Percentiles rank a stretch among this genome's conserved stretches.
phyloP scores from a whole-genome alignment of 2,888 invertebrate genomes.

The Eristalis arbustorum region DNA sequence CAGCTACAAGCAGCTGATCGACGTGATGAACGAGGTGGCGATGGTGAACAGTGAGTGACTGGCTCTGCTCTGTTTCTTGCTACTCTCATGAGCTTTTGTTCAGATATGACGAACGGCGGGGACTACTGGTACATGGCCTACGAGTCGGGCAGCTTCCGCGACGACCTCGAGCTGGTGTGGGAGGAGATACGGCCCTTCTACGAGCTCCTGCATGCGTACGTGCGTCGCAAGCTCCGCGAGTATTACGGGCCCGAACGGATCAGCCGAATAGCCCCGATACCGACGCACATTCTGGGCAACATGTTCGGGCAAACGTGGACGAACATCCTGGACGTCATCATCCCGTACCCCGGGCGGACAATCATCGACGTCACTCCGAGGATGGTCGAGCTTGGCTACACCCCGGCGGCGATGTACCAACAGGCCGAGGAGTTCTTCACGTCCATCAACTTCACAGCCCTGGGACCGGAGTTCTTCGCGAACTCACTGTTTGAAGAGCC shows the following conservation, averaged over 20 bases:
- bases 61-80: not conserved
- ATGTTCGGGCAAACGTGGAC: slow-evolving; percentile 95
- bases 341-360: slow-evolving; percentile 92
- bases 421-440: slow-evolving; percentile 95
- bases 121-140: slow-evolving; percentile 95
- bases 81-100: slow-evolving; percentile 19
- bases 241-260: slow-evolving; percentile 92
- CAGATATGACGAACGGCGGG: slow-evolving; percentile 93
- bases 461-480: slow-evolving; percentile 94
- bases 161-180: slow-evolving; percentile 91
- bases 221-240: slow-evolving; percentile 90
- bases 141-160: slow-evolving; percentile 87
- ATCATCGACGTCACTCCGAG: slow-evolving; percentile 91
- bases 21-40: slow-evolving; percentile 90
- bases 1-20: slow-evolving; percentile 89
- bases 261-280: slow-evolving; percentile 89
- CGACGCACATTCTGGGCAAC: slow-evolving; percentile 92
- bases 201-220: slow-evolving; percentile 93
- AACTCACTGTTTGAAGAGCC: slow-evolving; percentile 92
- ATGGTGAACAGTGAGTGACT: slow-evolving; percentile 87
- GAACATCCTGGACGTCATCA: slow-evolving; percentile 89
- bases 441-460: slow-evolving; percentile 91
- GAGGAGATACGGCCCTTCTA: slow-evolving; percentile 92
- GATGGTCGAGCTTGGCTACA: slow-evolving; percentile 92
- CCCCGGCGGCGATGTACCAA: slow-evolving; percentile 90